A percentile compares a stretch with the other conserved stretches of the same genome.
Conservation (phyloP, 2,797 vertebrate genomes). For the Epinephelus awoara region DNA sequence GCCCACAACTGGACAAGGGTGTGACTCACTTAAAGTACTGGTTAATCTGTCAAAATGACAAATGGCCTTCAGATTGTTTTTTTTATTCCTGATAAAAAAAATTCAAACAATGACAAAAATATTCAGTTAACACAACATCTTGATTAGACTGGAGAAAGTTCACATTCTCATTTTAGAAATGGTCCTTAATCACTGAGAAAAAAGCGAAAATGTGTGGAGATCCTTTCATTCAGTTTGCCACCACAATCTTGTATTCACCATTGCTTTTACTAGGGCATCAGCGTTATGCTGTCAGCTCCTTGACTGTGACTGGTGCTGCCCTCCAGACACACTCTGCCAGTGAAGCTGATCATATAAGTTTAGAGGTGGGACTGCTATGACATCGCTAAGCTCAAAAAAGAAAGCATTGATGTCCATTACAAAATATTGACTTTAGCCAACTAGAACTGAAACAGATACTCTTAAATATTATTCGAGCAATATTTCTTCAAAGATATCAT, state of each 20-base stretch:
- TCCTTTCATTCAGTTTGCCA: background rate
- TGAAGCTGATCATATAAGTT: background rate
- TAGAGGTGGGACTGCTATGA: background rate
- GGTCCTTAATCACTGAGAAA: background rate
- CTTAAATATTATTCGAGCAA: no score
- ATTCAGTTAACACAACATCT: no score
- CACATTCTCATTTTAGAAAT: constrained; percentile 5
- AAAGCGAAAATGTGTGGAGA: background rate
- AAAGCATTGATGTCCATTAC: background rate
- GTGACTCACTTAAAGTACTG: no score
- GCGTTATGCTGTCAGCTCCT: background rate
- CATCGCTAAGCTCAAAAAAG: background rate
- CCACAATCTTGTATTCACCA: constrained; percentile 10
- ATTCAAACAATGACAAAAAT: no score
- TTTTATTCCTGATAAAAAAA: no score
- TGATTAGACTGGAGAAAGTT: background rate
- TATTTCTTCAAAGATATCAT: background rate
- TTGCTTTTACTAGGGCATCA: constrained; percentile 6
- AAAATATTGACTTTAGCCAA: background rate
- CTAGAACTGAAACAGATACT: no score
- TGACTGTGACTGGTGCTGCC: background rate
- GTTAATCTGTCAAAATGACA: no score
- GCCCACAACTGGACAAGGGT: no score
- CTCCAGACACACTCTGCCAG: constrained; percentile 1
- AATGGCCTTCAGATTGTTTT: no score